These are phyloP conservation scores for Spongilla lacustris DNA, from an alignment of 37 sponge, comb jelly and placozoan species.

Conservation along the genomic window DNA sequence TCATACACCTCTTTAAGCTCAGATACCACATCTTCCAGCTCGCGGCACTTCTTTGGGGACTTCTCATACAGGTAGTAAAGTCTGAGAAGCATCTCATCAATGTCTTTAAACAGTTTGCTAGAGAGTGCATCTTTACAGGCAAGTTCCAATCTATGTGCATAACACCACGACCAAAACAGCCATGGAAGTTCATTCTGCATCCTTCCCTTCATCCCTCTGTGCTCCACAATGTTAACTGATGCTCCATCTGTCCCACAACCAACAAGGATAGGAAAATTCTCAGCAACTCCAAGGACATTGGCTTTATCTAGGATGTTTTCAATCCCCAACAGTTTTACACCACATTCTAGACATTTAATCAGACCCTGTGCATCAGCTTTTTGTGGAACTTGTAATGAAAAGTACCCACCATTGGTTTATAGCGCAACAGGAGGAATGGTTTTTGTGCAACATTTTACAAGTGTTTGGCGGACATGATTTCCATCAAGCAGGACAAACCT, in stretches of 20 bases:
- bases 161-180: conserved; percentile 67
- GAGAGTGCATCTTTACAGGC: conserved; percentile 56
- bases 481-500: too few species aligned
- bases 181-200: conserved; percentile 47
- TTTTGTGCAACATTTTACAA: too few species aligned
- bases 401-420: too few species aligned
- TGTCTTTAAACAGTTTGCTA: conserved; percentile 21
- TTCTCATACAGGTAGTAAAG: conserved; percentile 54
- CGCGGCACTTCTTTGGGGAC: conserved; percentile 56
- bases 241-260: conserved; percentile 77
- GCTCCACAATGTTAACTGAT: conserved; percentile 52
- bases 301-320: conserved; percentile 35
- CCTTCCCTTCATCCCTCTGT: conserved; percentile 57
- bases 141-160: conserved; percentile 59
- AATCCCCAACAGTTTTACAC: conserved; percentile 32
- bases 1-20: conserved; percentile 59
- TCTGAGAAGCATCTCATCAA: conserved; percentile 67
- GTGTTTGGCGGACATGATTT: too few species aligned
- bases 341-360: conserved; percentile 28
- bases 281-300: conserved; percentile 24
- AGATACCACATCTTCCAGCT: conserved; percentile 37
- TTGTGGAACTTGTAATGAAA: conserved; percentile 9
- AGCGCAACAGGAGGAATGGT: too few species aligned
- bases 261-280: conserved; percentile 27
- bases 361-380: conserved; percentile 50